These are phyloP conservation scores for Trinectes maculatus DNA, from an alignment of 2,113 vertebrate genomes.

Conservation along the genomic window DNA sequence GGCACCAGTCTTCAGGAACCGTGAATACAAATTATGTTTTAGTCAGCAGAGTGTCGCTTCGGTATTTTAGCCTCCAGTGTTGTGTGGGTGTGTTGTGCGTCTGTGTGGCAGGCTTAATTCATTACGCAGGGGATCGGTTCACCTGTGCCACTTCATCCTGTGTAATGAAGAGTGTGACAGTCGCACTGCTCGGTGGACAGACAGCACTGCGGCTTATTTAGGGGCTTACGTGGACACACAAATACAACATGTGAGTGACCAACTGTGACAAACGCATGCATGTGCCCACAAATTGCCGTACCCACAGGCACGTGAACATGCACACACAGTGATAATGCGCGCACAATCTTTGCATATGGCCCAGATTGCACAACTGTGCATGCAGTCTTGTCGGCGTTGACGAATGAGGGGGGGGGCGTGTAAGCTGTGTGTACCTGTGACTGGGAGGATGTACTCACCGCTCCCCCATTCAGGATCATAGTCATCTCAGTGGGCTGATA, in stretches of 20 bases:
- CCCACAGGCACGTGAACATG: conserved; percentile 29
- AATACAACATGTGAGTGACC: conserved; percentile 45
- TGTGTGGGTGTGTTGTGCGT: conserved; percentile 12
- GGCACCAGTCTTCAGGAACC: conserved; percentile 14
- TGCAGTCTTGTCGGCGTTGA: conserved; percentile 62
- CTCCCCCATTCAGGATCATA: conserved; percentile 96
- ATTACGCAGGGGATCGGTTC: conserved; percentile 44
- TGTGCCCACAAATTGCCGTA: conserved; percentile 26
- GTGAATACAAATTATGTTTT: conserved; percentile 20
- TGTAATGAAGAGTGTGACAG: conserved; percentile 32
- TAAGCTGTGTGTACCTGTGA: conserved; percentile 71
- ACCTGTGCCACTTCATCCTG: conserved; percentile 52
- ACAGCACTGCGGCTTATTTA: conserved; percentile 31
- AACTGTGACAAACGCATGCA: conserved; percentile 49
- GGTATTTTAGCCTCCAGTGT: conserved; percentile 22
- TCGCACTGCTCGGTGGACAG: conserved; percentile 45
- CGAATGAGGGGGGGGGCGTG: conserved; percentile 61
- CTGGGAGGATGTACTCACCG: conserved; percentile 89
- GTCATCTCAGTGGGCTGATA: conserved; percentile 99
- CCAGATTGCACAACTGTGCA: conserved; percentile 67
- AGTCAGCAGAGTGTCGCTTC: conserved; percentile 20
- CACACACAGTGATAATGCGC: conserved; percentile 16
- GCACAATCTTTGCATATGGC: conserved; percentile 49
- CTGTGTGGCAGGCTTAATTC: conserved; percentile 36
- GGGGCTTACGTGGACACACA: conserved; percentile 45